Evolutionary conservation across 2,888 invertebrate species (phyloP), one percentile per base, ranked within the genome.

Genomic region (Coleophora flavipennella): DNA sequence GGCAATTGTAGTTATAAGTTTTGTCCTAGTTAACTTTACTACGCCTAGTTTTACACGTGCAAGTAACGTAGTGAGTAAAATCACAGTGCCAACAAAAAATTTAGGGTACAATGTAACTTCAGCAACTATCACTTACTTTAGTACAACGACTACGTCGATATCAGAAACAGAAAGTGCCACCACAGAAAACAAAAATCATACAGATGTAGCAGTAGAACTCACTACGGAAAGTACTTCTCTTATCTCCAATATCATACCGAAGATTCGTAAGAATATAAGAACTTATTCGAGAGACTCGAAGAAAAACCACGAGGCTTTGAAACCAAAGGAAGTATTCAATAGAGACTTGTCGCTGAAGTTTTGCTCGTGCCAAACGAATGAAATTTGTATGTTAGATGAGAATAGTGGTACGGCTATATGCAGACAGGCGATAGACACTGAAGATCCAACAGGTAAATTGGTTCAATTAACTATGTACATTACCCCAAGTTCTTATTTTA

Each of bases 381-480:
- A 89, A 70, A 87, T 90, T 43, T 90, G 90, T 71, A 88, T 90
- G 67, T 85, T 89, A 36, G 81, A 89, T 50, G 86, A 86, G 51
- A 85, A 75, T 49, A 89, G 87, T 55, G 86, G 87, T 36, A 86
- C 85, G 35, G 86, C 90, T 3, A 71, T 83, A 35, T 90, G 90
- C 60, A 81, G 79, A 53, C 57, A 59, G 31, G 76, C 86, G 6
- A 53, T 68, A 12, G 89, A 90, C 57, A 60, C 66, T 3, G 67
- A 78, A 9, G 90, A 90, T 57, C 88, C 88, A 2, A 89, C 89
- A 51, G 89, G 89, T 85, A 53, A 49, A 20, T 20, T 20, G n/a
- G n/a, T n/a, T n/a, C n/a, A n/a, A n/a, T n/a, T n/a, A n/a, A n/a
- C n/a, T n/a, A n/a, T n/a, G n/a, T n/a, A n/a, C n/a, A n/a, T n/a